Percentiles rank a stretch among this genome's conserved stretches.
Evolutionary conservation across 2,888 invertebrate genomes (phyloP).

Genomic region (Philaethria dido): DNA sequence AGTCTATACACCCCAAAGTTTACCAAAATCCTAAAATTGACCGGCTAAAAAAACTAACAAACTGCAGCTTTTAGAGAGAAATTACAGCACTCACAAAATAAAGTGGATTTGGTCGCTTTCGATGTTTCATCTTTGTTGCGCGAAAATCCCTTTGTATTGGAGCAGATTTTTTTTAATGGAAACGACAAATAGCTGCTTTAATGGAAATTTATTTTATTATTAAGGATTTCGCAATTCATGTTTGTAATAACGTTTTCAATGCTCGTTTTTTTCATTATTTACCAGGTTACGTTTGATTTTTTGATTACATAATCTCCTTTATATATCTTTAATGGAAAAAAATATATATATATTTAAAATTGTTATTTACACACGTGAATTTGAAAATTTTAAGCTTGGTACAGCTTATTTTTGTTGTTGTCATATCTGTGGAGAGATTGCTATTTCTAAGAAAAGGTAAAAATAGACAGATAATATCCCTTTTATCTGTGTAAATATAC

Average conservation of each 20-base stretch:
- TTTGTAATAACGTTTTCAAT: not conserved
- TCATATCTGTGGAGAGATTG: no score
- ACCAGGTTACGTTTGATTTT: not conserved
- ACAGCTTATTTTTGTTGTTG: no score
- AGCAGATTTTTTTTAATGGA: constrained; percentile 29
- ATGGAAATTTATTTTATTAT: constrained; percentile 33
- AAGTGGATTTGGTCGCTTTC: constrained; percentile 37
- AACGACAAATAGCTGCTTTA: constrained; percentile 25
- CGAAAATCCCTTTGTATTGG: constrained; percentile 38
- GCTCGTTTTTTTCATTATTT: not conserved
- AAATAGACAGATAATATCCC: no score
- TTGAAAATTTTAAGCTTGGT: no score
- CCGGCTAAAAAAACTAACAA: constrained; percentile 53
- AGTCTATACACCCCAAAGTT: constrained; percentile 22
- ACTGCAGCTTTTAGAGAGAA: constrained; percentile 59
- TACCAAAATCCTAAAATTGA: constrained; percentile 31
- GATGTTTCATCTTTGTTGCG: constrained; percentile 40
- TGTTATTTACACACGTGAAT: no score
- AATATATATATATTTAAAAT: no score
- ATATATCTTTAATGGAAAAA: no score
- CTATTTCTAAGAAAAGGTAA: no score
- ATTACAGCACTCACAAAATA: constrained; percentile 57
- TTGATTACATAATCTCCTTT: not conserved
- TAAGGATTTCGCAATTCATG: not conserved
- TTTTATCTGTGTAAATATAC: not conserved